Base-by-base conservation (phyloP, 64 coral and sea anemone genomes). In the Pocillopora damicornis region DNA sequence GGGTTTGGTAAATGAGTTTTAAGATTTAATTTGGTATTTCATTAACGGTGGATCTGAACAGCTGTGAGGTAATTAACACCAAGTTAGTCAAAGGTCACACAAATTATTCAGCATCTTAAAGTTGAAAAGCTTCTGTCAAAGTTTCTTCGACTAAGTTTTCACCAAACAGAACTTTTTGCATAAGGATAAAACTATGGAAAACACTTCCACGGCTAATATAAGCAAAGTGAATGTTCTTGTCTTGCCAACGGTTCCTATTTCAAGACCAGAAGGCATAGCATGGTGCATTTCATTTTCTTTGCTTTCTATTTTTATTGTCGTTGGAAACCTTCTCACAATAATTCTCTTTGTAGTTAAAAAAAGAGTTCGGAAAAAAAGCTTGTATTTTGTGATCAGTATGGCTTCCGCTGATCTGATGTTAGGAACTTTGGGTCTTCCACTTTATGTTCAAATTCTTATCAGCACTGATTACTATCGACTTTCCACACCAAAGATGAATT, bases 301-400 rank as follows among this genome's bases (percentile, higher is more conserved):
- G 0, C 20, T 22, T 11, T 26, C 35, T n/a, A 15, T 57, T 15
- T 51, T 79, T 1, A 35, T 79, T 79, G 77, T 79, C 20, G 34
- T 79, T 0, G 37, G 35, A 58, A 79, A 79, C 77, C 22, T 79
- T 26, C 22, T 79, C 15, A 51, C 37, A 17, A 6, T 79, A 37
- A 20, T 14, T 60, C 38, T 60, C 15, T 79, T 79, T 25, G 35
- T n/a, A 17, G 38, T 51, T n/a, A 56, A 79, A 42, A 79, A 60
- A 20, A 51, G 22, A 9, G 30, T 79, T 60, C 77, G 77, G 11
- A 80, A 80, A 56, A 59, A 35, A 59, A 80, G 78, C 59, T 58
- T 80, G 7, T 80, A 25, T 80, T 15, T 80, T 11, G 78, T 80
- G 42, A 80, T 80, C 56, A 80, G 61, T 17, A 59, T 80, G 78